A percentile compares a stretch with the other conserved stretches of the same genome.
Evolutionary conservation across 2,113 vertebrate genomes (phyloP).

Genomic region (Sorex araneus): DNA sequence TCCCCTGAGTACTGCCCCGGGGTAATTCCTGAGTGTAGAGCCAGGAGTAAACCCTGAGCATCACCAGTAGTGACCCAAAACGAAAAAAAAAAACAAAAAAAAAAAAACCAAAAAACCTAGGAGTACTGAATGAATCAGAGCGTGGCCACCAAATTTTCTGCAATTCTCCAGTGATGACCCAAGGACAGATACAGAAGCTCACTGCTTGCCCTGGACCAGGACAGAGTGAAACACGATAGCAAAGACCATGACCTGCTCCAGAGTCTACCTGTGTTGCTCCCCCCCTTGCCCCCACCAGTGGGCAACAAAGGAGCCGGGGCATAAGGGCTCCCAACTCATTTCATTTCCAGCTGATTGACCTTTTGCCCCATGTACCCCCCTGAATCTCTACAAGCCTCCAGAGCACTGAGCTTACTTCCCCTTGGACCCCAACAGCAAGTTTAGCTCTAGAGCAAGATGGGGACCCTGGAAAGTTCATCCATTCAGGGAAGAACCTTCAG

Average conservation of each 20-base stretch:
- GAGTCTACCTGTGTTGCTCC: not conserved
- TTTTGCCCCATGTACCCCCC: no score
- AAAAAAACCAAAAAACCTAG: no score
- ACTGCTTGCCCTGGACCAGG: not conserved
- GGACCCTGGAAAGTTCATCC: not conserved
- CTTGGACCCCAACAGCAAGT: not conserved
- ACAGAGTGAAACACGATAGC: not conserved
- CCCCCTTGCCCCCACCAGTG: not conserved
- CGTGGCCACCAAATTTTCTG: not conserved
- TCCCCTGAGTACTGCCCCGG: no score
- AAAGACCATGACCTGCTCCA: not conserved
- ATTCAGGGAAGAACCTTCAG: constrained; percentile 1
- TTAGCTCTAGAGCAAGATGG: not conserved
- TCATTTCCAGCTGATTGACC: not conserved
- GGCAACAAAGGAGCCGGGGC: accelerated
- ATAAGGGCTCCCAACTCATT: not conserved
- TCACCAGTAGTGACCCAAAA: no score
- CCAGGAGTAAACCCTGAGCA: no score
- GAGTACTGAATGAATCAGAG: not conserved
- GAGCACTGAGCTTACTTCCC: not conserved
- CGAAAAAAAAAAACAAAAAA: no score
- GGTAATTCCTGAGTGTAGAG: no score
- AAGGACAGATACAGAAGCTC: not conserved
- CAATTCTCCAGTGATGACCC: not conserved
- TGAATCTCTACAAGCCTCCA: not conserved